Conservation (phyloP, 1,140 invertebrate species). For the Euglossa dilemma region DNA sequence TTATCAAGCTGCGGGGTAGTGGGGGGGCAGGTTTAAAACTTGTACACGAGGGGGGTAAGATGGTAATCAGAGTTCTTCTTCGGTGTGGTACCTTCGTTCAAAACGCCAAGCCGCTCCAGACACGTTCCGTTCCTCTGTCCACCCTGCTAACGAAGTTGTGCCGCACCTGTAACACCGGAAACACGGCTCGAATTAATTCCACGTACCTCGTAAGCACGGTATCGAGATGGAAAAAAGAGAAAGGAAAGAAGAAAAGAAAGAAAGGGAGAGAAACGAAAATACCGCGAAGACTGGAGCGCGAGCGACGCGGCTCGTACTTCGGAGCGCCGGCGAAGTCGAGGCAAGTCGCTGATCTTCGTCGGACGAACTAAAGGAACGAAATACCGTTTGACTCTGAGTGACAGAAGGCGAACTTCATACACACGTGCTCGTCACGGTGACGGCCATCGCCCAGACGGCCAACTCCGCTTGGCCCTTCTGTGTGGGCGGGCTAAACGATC, state of each 20-base stretch:
- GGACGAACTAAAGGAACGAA: constrained; percentile 63
- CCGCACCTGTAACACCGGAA: constrained; percentile 79
- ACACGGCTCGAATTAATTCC: not conserved
- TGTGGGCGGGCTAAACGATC: constrained; percentile 79
- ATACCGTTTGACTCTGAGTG: constrained; percentile 71
- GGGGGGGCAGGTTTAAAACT: constrained; percentile 51
- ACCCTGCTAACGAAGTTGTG: constrained; percentile 80
- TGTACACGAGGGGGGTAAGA: constrained; percentile 69
- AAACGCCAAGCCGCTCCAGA: constrained; percentile 75
- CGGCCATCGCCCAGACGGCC: constrained; percentile 79
- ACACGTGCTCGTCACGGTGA: constrained; percentile 82
- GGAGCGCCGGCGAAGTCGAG: not conserved
- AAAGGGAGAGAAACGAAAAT: not conserved
- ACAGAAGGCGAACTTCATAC: constrained; percentile 77
- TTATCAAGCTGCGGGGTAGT: constrained; percentile 49
- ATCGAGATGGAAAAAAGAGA: too few relatives aligned
- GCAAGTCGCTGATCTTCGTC: constrained; percentile 65
- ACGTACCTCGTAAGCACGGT: too few relatives aligned
- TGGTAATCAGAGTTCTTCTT: constrained; percentile 74
- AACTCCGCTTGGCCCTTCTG: constrained; percentile 67
- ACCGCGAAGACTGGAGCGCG: too few relatives aligned
- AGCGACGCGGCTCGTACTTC: too few relatives aligned
- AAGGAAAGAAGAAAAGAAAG: not conserved
- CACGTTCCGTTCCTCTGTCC: constrained; percentile 78
- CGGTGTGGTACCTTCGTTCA: constrained; percentile 76